A percentile compares a stretch with the other conserved stretches of the same genome.
Evolutionary conservation across 2,113 vertebrate genomes (phyloP).

Genomic region (Ctenomys sociabilis): DNA sequence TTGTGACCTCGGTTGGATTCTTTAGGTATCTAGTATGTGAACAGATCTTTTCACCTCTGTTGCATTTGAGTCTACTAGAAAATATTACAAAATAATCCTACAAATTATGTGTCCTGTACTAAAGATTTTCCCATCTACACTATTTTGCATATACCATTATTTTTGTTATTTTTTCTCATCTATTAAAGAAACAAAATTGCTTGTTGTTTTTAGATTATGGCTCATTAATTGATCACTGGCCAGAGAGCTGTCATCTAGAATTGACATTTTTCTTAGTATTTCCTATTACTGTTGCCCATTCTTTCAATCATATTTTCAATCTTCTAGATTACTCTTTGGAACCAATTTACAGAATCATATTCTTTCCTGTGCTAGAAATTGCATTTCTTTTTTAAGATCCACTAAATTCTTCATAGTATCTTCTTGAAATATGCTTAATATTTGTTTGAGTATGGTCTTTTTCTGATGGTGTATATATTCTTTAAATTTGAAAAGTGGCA

Average conservation of each 20-base stretch:
- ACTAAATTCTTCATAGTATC: not conserved
- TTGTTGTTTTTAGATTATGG: not conserved
- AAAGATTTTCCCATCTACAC: too few relatives aligned
- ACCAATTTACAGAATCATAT: not conserved
- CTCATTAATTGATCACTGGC: not conserved
- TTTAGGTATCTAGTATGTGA: too few relatives aligned
- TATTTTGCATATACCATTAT: not conserved
- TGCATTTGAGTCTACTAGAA: too few relatives aligned
- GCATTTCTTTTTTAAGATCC: not conserved
- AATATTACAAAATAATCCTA: not conserved
- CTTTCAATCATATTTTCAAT: too few relatives aligned
- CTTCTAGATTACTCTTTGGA: not conserved
- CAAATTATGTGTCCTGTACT: not conserved
- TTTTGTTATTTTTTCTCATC: too few relatives aligned
- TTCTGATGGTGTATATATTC: not conserved
- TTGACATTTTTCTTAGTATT: not conserved
- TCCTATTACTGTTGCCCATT: fast-evolving
- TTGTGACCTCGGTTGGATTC: too few relatives aligned
- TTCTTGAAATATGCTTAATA: not conserved
- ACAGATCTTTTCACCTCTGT: too few relatives aligned
- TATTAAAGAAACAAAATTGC: too few relatives aligned
- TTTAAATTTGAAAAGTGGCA: not conserved
- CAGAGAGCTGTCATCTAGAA: not conserved
- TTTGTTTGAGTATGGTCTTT: not conserved
- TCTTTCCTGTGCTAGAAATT: not conserved